Base-by-base conservation (phyloP, 1,140 invertebrate genomes). In the Drosophila orena region DNA sequence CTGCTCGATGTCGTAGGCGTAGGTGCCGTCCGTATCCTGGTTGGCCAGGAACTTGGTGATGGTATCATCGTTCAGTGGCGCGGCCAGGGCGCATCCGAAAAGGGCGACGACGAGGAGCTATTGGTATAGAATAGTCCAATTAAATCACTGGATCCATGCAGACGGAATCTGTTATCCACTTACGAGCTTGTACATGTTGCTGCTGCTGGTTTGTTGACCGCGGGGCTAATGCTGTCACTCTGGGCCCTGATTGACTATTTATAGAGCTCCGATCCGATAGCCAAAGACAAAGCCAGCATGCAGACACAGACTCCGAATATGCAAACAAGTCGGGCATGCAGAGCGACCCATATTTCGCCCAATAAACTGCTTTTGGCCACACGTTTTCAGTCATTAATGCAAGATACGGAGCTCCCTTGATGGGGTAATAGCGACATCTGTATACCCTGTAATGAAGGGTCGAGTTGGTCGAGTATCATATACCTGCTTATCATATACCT, bases 151-250 rank as follows among this genome's bases (percentile, higher is more conserved):
- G 17, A 27, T 4, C 34, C 20, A 37, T 1, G 42, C 17, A 53
- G 22, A 30, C 15, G n/a, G 46, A 65, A 20, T 27, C 30, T 37
- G 37, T 38, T 38, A 40, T 47, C 20, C 56, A 84, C 77, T 84
- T 74, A 84, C 79, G 62, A 84, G 65, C 75, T 81, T 88, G 65
- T 58, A 83, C 81, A 89, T 89, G 56, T 37, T 74, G 81, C 58
- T 68, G 71, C n/a, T 55, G 72, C 37, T 57, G 55, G 64, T 58
- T 27, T 52, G 71, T 52, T 30, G 44, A 49, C 54, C 57, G 38
- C 37, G 50, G 47, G 50, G 66, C 75, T 79, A 79, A 55, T 79
- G 66, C 59, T 71, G 30, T 60, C 44, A 17, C 15, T 50, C 34
- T 42, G 38, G 60, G 27, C 49, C 43, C 44, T 15, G 61, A 50